Evolutionary conservation across 2,797 vertebrate genomes (phyloP).

Genomic region (Propithecus perrieri): DNA sequence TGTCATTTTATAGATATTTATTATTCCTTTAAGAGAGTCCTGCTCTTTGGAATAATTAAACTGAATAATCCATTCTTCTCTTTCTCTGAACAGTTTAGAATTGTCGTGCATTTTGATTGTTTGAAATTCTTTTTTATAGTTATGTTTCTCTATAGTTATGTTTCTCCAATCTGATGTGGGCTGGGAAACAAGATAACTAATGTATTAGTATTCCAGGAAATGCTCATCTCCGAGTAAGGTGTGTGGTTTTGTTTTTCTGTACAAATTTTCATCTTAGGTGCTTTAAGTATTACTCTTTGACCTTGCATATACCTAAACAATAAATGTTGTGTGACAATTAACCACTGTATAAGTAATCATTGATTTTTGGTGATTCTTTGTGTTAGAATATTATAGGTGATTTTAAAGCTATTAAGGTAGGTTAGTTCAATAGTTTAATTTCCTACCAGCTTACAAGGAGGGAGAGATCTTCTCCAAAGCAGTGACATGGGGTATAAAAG

Average conservation of each 20-base stretch:
- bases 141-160: no score
- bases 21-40: no score
- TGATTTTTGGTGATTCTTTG: not conserved
- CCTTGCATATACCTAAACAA: not conserved
- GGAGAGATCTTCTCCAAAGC: not conserved
- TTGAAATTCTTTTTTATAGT: no score
- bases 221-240: not conserved
- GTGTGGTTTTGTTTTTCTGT: not conserved
- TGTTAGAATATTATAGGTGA: not conserved
- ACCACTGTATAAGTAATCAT: not conserved
- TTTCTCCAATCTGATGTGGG: not conserved
- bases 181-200: not conserved
- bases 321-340: not conserved
- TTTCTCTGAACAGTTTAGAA: no score
- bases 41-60: no score
- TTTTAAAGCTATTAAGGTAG: not conserved
- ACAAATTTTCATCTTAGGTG: not conserved
- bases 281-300: not conserved
- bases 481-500: not conserved
- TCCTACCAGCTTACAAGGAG: not conserved
- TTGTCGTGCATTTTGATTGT: no score
- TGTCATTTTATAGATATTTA: no score
- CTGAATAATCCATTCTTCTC: no score
- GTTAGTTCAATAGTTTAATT: conserved; percentile 8
- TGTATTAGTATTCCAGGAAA: not conserved